Evolutionary conservation across 2,888 invertebrate species (phyloP), one percentile per base, ranked within the genome.

Genomic region (Bimastos eiseni): DNA sequence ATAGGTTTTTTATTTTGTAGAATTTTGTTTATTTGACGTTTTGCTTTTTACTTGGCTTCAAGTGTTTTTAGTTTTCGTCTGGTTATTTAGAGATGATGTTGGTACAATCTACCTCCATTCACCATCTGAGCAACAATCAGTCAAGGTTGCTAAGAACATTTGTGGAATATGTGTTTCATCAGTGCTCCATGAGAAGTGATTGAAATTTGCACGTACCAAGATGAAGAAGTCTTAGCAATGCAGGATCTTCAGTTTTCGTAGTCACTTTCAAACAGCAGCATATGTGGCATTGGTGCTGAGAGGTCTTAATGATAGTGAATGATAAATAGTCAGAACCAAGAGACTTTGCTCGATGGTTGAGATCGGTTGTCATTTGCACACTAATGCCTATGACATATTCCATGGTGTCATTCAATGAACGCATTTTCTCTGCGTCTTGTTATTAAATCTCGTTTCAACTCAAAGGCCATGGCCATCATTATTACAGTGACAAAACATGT

Each of bases 51-150:
- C 70, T 70, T 70, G n/a, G 70, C 30, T 30, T 70, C n/a, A 70
- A 70, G 30, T 70, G 30, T 70, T 70, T 70, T 70, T 70, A n/a
- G 70, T 70, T 70, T 15, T 11, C 30, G 70, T 70, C 70, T 70
- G 70, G 70, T 70, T 70, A 70, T 70, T n/a, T 49, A 49, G 49
- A 70, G 30, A n/a, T 11, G n/a, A 70, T 70, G 70, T 70, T 70
- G 70, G 70, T n/a, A 70, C 70, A 70, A 70, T 70, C 70, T 70
- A 70, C 70, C 70, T 70, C 70, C n/a, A n/a, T n/a, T 70, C n/a
- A 70, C 30, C n/a, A 70, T 70, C 70, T 70, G 30, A n/a, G 70
- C 30, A 70, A 70, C n/a, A 70, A n/a, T 70, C 70, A n/a, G n/a
- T 70, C 70, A n/a, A 70, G n/a, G 70, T 70, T 70, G 70, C 70